Evolutionary conservation across 2,888 invertebrate species (phyloP), one percentile per base, ranked within the genome.

Genomic region (Amiota mariae): DNA sequence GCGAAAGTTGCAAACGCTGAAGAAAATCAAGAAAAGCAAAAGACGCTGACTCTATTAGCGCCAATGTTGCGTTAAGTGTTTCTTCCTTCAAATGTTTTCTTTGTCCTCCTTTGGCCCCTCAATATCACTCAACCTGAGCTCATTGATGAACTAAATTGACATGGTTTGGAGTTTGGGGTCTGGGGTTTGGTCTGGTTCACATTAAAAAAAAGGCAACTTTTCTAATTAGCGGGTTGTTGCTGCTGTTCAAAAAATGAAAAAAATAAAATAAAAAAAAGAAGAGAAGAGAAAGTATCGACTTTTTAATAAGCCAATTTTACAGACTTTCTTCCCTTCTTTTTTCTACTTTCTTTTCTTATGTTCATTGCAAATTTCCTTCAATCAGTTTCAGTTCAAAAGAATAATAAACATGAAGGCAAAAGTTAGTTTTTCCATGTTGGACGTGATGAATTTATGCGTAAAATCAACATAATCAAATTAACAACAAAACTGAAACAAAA

Each of bases 61-160:
- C 74, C 80, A 82, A 82, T 79, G 77, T 78, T 70, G 82, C 80
- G 79, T 77, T 80, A 82, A 81, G 66, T 67, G 66, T 79, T 59
- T 15, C 18, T 4, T 18, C 18, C 59, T 15, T 20, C 74, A 77
- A 71, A 36, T 2, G 36, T 6, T 36, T 2, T 6, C 36, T 36
- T 36, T 6, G 36, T 36, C 36, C 36, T 36, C 36, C 36, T 36
- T 36, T 36, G 36, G 36, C 3, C 36, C 36, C 8, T 36, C 36
- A 36, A 6, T 36, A 36, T 36, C 36, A 2, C 36, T 36, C 6
- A 36, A 36, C 36, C 36, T 36, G 36, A 36, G 6, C 36, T 36
- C 36, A 36, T 6, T 36, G 36, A 36, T 36, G 24, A 24, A 3
- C 2, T 24, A 24, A 24, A 24, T 24, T 24, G 24, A 24, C 24